Conservation (phyloP, 1,140 invertebrate genomes). For the Lasioglossum albipes region DNA sequence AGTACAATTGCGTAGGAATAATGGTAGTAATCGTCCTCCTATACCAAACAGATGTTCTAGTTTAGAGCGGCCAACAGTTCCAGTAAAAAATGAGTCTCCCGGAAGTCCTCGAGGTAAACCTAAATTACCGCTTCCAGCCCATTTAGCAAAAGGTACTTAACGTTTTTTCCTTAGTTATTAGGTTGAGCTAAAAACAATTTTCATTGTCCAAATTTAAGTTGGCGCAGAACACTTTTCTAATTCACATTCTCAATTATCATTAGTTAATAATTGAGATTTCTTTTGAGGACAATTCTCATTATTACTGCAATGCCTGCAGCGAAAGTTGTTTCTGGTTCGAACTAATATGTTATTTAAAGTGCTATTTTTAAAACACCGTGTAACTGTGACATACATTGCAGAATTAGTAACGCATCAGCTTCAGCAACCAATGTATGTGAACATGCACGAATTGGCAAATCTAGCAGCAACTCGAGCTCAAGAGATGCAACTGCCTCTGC, state of each 20-base stretch:
- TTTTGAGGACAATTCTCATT: too few species aligned
- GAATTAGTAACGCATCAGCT: conserved; percentile 77
- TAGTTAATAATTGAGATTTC: too few species aligned
- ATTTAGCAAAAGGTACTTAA: conserved; percentile 85
- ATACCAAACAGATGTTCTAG: conserved; percentile 87
- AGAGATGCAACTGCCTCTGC: conserved; percentile 82
- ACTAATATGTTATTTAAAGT: neutral
- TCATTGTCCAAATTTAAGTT: too few species aligned
- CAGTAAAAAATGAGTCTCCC: conserved; percentile 82
- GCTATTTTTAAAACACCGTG: neutral
- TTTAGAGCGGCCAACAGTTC: conserved; percentile 85
- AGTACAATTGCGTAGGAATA: conserved; percentile 76
- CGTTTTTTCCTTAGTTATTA: neutral
- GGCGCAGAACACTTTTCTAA: too few species aligned
- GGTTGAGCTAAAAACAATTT: too few species aligned
- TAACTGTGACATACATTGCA: conserved; percentile 47
- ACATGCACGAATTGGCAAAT: conserved; percentile 93
- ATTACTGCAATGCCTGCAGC: too few species aligned
- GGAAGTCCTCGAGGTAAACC: conserved; percentile 81
- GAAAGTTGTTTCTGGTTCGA: too few species aligned
- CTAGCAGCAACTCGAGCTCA: conserved; percentile 86
- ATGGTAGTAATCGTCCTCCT: conserved; percentile 72
- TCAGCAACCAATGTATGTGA: conserved; percentile 93
- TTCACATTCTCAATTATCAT: too few species aligned
- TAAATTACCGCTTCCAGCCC: conserved; percentile 86